Evolutionary conservation across 2,888 invertebrate genomes (phyloP), one percentile per base, ranked within the genome.

Genomic region (Hypercompe scribonia): DNA sequence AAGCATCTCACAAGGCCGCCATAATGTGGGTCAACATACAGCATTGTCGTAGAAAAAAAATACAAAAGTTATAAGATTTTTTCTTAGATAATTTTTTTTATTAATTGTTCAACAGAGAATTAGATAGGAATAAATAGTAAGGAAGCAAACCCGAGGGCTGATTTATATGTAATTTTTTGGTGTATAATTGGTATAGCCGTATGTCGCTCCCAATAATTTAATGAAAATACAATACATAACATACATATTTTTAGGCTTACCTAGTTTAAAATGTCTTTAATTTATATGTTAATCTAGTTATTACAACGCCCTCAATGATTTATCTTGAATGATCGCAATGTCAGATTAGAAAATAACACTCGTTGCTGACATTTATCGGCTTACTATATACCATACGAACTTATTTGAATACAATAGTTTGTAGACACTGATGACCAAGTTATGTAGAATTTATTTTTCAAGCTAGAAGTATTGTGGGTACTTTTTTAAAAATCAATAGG

Each of bases 391-490:
- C 15, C 21, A 11, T 24, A 68, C 10, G 24, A 28, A 33, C 31
- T 39, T 31, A 72, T 83, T 83, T 76, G 61, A 84, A 83, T 83
- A 82, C 81, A 82, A 83, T 82, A 72, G 66, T 28, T n/a, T n/a
- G n/a, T n/a, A n/a, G n/a, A n/a, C n/a, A n/a, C n/a, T n/a, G n/a
- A n/a, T n/a, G n/a, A n/a, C n/a, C n/a, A n/a, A n/a, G n/a, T n/a
- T n/a, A n/a, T n/a, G n/a, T n/a, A n/a, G n/a, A n/a, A n/a, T n/a
- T n/a, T n/a, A n/a, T n/a, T n/a, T n/a, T n/a, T n/a, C n/a, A n/a
- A n/a, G n/a, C n/a, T n/a, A n/a, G n/a, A n/a, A n/a, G n/a, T n/a
- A n/a, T n/a, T n/a, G n/a, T n/a, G n/a, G n/a, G n/a, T n/a, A n/a
- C n/a, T n/a, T n/a, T n/a, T n/a, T n/a, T n/a, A n/a, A n/a, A n/a